Base-by-base conservation (phyloP, 92 coral and sea anemone species). In the Anthopleura xanthogrammica region DNA sequence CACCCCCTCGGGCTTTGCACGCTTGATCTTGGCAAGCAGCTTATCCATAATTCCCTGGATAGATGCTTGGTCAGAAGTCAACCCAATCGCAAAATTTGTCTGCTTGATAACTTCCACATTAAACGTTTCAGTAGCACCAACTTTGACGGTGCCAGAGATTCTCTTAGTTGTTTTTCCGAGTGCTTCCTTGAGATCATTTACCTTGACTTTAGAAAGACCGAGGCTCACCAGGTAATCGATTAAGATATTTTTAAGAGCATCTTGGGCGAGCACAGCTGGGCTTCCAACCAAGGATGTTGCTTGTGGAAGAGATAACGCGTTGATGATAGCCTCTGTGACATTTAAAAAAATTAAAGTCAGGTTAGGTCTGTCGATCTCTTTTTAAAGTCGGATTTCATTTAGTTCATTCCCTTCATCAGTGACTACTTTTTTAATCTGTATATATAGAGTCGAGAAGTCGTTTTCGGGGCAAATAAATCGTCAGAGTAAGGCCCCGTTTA, bases 11-110 rank as follows among this genome's bases (percentile, higher is more conserved):
- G 79, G 84, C 64, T 76, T 48, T 14, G 46, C 71, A 9, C 29
- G 14, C 1, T 76, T 62, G 39, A 76, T 17, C 19, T 76, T 76
- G 4, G 24, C 24, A 43, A 87, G 77, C 52, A 83, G 36, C 74
- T 87, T 87, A 50, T 72, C 84, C 20, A 68, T 24, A 41, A 87
- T 81, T 52, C 83, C 83, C 65, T 52, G 62, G 52, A 87, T 52
- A 57, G 82, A 85, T n/a, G 90, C 87, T 48, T 87, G 82, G 22
- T 87, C 90, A 5, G 90, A 81, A 5, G 90, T 87, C 65, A 87
- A 65, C 1, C 78, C 90, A 13, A 87, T 79, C 20, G 90, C 90
- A 56, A 87, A 83, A 43, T 66, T 52, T 17, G 72, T 66, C 36
- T 87, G 75, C 70, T 82, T 82, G 41, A 87, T 41, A 16, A 87